Evolutionary conservation across 1,140 invertebrate species (phyloP).

Genomic region (Drosophila bocqueti): DNA sequence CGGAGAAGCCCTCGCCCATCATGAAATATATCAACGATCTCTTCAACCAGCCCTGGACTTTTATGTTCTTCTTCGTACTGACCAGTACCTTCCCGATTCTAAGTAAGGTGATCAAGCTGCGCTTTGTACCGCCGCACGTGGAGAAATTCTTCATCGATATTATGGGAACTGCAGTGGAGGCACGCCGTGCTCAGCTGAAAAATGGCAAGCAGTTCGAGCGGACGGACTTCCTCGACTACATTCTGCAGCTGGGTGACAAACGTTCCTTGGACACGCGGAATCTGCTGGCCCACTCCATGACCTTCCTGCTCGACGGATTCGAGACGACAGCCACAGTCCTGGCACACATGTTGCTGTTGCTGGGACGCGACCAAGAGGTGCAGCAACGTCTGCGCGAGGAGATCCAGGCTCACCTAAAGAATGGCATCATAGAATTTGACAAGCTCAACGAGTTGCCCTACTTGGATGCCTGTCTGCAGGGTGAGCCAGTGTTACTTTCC

Average conservation of each 20-base stretch:
- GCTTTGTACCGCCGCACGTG: conserved; percentile 52
- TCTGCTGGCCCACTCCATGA: conserved; percentile 60
- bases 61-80: conserved; percentile 51
- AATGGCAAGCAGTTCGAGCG: conserved; percentile 54
- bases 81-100: conserved; percentile 53
- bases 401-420: conserved; percentile 73
- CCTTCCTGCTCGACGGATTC: conserved; percentile 77
- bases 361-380: conserved; percentile 42
- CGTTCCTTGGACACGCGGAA: conserved; percentile 41
- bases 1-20: conserved; percentile 59
- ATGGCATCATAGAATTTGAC: conserved; percentile 58
- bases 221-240: conserved; percentile 82
- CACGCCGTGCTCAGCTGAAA: conserved; percentile 57
- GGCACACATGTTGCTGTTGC: conserved; percentile 48
- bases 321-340: conserved; percentile 73
- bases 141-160: conserved; percentile 77
- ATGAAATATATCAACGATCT: conserved; percentile 55
- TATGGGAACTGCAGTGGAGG: conserved; percentile 66
- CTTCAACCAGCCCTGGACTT: conserved; percentile 46
- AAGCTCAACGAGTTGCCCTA: conserved; percentile 65
- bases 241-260: conserved; percentile 79
- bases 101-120: conserved; percentile 37
- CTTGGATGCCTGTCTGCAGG: conserved; percentile 74
- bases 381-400: conserved; percentile 66
- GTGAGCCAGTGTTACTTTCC: conserved; percentile 8